Evolutionary conservation across 2,888 invertebrate genomes (phyloP).

Genomic region (Mimas tiliae): DNA sequence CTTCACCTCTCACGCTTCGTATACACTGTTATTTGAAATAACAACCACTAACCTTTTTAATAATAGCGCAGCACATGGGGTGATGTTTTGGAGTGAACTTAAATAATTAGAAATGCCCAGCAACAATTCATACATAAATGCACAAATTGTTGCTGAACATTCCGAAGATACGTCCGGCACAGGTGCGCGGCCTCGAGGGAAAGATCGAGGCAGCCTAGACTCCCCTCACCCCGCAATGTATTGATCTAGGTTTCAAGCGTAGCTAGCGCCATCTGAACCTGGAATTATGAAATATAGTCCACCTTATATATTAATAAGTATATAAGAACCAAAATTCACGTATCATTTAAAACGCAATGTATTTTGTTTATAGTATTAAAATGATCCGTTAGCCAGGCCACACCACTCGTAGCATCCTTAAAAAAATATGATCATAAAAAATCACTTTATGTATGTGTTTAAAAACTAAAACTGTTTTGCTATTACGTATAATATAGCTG

Average conservation of each 20-base stretch:
- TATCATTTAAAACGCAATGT: too few species aligned
- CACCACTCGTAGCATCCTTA: too few species aligned
- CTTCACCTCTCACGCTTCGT: not conserved
- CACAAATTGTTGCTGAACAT: slow-evolving; percentile 1
- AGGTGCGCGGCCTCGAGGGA: not conserved
- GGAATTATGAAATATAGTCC: too few species aligned
- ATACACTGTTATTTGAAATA: not conserved
- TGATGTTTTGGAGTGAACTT: not conserved
- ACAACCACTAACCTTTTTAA: not conserved
- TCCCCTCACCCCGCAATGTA: not conserved
- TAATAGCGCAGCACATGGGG: not conserved
- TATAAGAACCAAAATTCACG: too few species aligned
- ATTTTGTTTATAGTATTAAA: too few species aligned
- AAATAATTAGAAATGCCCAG: not conserved
- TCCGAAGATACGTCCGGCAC: not conserved
- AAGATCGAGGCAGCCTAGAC: not conserved
- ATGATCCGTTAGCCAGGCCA: too few species aligned
- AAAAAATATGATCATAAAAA: too few species aligned
- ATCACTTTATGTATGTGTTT: too few species aligned
- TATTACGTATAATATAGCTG: too few species aligned
- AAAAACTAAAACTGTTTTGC: too few species aligned
- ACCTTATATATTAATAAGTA: too few species aligned
- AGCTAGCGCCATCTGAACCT: not conserved
- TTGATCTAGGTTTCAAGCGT: not conserved
- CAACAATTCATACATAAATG: not conserved